These are phyloP conservation scores for Euplagia quadripunctaria DNA, from an alignment of 2,888 invertebrate species.

Conservation along the genomic window DNA sequence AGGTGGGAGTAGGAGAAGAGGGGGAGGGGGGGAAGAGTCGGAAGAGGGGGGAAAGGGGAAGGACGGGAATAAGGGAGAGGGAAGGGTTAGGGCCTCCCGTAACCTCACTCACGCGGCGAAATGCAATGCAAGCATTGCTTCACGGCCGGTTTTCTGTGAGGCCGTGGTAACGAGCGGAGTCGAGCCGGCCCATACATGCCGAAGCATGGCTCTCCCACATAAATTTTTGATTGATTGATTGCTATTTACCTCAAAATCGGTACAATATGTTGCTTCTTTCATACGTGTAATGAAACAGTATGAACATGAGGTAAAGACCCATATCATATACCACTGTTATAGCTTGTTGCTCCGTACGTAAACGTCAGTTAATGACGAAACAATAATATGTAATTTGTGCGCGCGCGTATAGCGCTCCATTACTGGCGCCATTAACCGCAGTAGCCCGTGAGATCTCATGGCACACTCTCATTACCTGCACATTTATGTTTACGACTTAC, in stretches of 20 bases:
- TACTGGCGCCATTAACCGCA: neutral
- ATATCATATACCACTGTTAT: neutral
- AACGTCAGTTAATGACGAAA: slow-evolving; percentile 10
- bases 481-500: slow-evolving; percentile 20
- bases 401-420: slow-evolving; percentile 1
- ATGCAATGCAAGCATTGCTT: too few relatives aligned
- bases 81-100: too few relatives aligned
- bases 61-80: too few relatives aligned
- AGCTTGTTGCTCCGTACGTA: neutral
- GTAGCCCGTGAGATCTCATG: slow-evolving; percentile 16
- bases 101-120: too few relatives aligned
- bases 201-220: too few relatives aligned
- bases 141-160: too few relatives aligned
- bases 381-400: slow-evolving; percentile 19
- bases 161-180: too few relatives aligned
- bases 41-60: too few relatives aligned
- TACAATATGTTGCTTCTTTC: neutral
- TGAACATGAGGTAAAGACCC: neutral
- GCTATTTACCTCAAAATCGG: neutral
- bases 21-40: too few relatives aligned
- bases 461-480: slow-evolving; percentile 20
- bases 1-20: too few relatives aligned
- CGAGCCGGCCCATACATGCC: too few relatives aligned
- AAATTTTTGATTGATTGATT: too few relatives aligned
- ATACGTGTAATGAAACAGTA: neutral